Evolutionary conservation across 2,113 vertebrate genomes (phyloP), one percentile per base, ranked within the genome.

Genomic region (Mandrillus leucophaeus): DNA sequence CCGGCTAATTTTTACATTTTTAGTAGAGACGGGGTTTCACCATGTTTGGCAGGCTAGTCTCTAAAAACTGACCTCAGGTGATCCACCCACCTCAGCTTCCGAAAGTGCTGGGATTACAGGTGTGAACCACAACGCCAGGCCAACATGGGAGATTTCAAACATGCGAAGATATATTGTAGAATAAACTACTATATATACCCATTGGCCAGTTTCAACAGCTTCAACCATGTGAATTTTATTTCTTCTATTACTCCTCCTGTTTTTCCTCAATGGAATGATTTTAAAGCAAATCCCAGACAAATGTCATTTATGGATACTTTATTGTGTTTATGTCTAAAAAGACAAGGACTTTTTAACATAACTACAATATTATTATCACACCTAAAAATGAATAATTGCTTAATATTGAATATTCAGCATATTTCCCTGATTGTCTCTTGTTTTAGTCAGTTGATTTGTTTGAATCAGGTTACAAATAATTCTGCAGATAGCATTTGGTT

Each of bases 191-290:
- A 6, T 45, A 32, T 66, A 32, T 66, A 59, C 18, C 45, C 23
- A 16, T 66, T 93, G 57, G 55, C 59, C 90, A 22, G 0, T 95
- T 93, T 94, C 30, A 83, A 6, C 40, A 64, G 59, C 86, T 92
- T 90, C 81, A 90, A 57, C 70, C 30, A 11, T 45, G 5, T 84
- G 40, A 91, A 90, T 85, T 95, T 93, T 96, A 22, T 90, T 90
- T 78, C 8, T 78, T 76, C 16, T 80, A 0, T 95, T 84, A 80
- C 23, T 7, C 12, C 38, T 82, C 23, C 61, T 8, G 81, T n/a
- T 72, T 23, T 18, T 2, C 20, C 48, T 79, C 35, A 95, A 27
- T 43, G 70, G n/a, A 40, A 48, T 88, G 68, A 64, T 92, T 86
- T 89, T 92, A 94, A 97, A 86, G 50, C 30, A 78, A 93, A 73